These are phyloP conservation scores for Drosophila kurseongensis DNA, from an alignment of 1,140 invertebrate genomes.

Conservation along the genomic window DNA sequence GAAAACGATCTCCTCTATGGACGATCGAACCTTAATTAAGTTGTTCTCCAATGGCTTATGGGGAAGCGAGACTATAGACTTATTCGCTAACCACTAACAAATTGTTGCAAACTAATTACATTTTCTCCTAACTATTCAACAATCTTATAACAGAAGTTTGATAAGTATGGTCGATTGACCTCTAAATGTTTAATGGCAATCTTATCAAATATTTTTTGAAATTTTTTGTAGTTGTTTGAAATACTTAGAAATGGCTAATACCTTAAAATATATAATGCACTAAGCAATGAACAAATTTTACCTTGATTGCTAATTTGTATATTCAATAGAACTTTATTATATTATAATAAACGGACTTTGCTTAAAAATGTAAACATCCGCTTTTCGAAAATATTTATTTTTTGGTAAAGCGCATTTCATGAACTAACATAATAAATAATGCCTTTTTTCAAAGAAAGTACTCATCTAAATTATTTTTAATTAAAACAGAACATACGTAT, in stretches of 20 bases:
- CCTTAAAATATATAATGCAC: too few species aligned
- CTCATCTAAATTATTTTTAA: slow-evolving; percentile 20
- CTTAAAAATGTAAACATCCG: too few species aligned
- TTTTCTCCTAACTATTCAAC: slow-evolving; percentile 28
- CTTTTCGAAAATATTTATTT: too few species aligned
- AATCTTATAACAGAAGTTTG: not conserved
- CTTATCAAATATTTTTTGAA: slow-evolving; percentile 2
- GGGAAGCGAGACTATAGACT: slow-evolving; percentile 32
- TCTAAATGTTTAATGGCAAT: not conserved
- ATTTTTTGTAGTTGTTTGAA: too few species aligned
- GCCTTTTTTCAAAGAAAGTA: not conserved
- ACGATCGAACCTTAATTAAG: slow-evolving; percentile 68
- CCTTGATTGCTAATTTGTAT: too few species aligned
- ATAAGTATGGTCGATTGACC: slow-evolving; percentile 5
- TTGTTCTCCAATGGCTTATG: slow-evolving; percentile 59
- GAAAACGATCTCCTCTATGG: slow-evolving; percentile 45
- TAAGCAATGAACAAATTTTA: too few species aligned
- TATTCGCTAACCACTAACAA: slow-evolving; percentile 23
- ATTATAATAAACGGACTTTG: too few species aligned
- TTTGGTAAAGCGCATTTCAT: not conserved
- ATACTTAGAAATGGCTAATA: too few species aligned
- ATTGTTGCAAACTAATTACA: slow-evolving; percentile 51
- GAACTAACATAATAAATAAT: not conserved
- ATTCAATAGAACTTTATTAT: too few species aligned
- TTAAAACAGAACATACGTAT: slow-evolving; percentile 46